Conservation (phyloP, 2,797 vertebrate species). For the Lacerta viridis region DNA sequence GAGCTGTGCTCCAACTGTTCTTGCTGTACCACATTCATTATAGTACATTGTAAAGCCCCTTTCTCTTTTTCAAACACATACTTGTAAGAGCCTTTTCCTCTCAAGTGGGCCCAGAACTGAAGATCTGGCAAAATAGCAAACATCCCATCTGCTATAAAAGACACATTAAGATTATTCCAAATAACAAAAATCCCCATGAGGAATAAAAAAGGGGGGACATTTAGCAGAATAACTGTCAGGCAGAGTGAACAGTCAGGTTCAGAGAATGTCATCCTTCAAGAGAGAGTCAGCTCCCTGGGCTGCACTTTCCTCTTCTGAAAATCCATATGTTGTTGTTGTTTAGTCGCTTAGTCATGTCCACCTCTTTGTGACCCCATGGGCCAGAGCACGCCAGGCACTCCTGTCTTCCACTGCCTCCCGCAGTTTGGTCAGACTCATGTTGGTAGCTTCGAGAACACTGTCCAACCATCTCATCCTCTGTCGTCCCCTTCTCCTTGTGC, state of each 20-base stretch:
- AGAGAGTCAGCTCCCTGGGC: conserved; percentile 4
- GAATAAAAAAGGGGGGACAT: background rate
- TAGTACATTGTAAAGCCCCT: background rate
- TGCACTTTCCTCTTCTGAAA: background rate
- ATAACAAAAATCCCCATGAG: background rate
- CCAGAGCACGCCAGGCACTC: no score
- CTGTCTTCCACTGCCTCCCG: no score
- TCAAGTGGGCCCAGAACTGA: background rate
- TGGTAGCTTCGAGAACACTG: no score
- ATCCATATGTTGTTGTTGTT: background rate
- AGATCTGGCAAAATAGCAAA: background rate
- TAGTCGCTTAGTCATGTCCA: no score
- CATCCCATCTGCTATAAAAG: background rate
- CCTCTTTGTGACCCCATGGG: no score
- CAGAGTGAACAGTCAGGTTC: background rate
- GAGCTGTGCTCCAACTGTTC: no score
- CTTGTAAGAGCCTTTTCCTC: background rate
- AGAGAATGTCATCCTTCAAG: background rate
- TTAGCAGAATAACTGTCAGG: background rate
- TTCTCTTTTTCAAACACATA: background rate
- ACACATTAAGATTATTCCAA: background rate
- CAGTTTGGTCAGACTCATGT: no score
- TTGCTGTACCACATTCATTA: no score
- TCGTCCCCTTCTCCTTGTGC: no score
- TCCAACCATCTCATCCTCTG: no score